Base-by-base conservation (phyloP, 2,797 vertebrate species). In the Phylloscopus collybita region DNA sequence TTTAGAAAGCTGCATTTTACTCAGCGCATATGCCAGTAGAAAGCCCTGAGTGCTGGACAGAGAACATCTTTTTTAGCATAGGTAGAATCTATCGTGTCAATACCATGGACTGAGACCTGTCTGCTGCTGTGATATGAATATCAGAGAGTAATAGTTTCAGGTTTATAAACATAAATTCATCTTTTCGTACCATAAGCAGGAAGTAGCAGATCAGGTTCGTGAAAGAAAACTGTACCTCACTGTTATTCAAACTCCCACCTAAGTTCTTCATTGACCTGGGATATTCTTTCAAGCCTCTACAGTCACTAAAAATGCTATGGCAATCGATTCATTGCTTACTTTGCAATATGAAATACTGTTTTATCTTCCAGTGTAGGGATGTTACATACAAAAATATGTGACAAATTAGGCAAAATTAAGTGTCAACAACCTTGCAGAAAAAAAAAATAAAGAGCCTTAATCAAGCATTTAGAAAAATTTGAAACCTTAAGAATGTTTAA, bases 1-100 rank as follows among this genome's bases (percentile, higher is more conserved):
- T 90, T 96, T 74, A 90, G 90, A 95, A 86, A 91, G 79, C 78
- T 94, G 40, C 30, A 19, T 94, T 88, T 91, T 70, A 81, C 21
- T 71, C 54, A 25, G 3, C 42, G 26, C 7, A 2, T 19, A 40
- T 14, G 40, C 19, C 14, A 25, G 36, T 10, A 95, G 60, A 74
- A 78, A 84, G 38, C 34, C 29, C 45, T 29, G 53, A 86, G 42
- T 38, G 47, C 26, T 69, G 66, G 47, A 57, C 59, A 84, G 34
- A 74, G 50, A 89, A 70, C 5, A 44, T 32, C 4, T 47, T 2
- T 86, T 88, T 69, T 40, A 69, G 23, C 13, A 50, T 38, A 88
- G 21, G 60, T 53, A 89, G 67, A 86, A 89, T 29, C 29, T 40
- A 38, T 53, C 16, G 3, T 45, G 20, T 86, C 64, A 57, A 16